phyloP scores from a whole-genome alignment of 2,797 vertebrate species.

The Synanceia verrucosa region DNA sequence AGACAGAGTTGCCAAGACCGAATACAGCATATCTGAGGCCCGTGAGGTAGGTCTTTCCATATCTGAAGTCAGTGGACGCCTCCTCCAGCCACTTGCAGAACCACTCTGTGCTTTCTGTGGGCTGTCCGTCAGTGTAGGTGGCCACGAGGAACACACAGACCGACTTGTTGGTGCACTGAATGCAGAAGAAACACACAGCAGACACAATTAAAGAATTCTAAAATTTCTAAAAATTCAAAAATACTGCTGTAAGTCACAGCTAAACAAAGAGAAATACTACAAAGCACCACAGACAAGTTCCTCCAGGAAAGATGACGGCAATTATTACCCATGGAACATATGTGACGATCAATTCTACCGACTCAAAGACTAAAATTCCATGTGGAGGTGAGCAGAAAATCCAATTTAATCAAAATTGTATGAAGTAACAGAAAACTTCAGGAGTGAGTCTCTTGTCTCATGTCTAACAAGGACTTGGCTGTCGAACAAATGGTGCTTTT shows the following conservation, averaged over 20 bases:
- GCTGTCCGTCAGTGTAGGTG: slow-evolving; percentile 90
- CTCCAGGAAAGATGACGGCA: neutral
- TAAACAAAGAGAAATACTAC: neutral
- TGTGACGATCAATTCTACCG: neutral
- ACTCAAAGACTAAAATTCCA: neutral
- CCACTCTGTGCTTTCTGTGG: slow-evolving; percentile 88
- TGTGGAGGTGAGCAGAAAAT: neutral
- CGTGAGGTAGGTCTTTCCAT: slow-evolving; percentile 88
- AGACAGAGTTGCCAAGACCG: slow-evolving; percentile 91
- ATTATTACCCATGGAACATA: neutral
- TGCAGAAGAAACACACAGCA: neutral
- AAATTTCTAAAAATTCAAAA: too few relatives aligned
- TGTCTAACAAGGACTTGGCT: neutral
- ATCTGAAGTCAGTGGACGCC: slow-evolving; percentile 90
- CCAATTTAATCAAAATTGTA: neutral
- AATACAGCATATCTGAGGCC: slow-evolving; percentile 92
- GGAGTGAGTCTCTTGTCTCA: neutral
- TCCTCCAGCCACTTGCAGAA: slow-evolving; percentile 97
- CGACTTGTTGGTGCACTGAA: slow-evolving; percentile 81
- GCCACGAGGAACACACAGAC: slow-evolving; percentile 93
- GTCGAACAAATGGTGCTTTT: neutral
- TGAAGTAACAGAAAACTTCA: neutral
- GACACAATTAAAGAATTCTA: too few relatives aligned
- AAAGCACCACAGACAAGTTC: neutral
- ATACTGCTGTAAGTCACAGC: neutral